Evolutionary conservation across 2,888 invertebrate genomes (phyloP), one percentile per base, ranked within the genome.

Genomic region (Pyrocoelia pectoralis): DNA sequence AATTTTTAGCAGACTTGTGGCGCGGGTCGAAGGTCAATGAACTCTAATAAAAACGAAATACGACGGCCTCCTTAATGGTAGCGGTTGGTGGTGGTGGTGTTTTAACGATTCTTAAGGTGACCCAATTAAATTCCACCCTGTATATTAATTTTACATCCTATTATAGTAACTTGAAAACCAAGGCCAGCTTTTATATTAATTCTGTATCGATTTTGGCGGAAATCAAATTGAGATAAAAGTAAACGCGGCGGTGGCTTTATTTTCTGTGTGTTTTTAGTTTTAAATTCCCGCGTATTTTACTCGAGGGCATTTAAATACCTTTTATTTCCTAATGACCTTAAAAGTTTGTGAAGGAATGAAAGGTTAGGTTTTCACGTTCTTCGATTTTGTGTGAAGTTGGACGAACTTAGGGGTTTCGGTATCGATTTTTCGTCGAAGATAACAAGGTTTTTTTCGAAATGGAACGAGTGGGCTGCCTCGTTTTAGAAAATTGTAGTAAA

Each of bases 21-120:
- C 67, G 58, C n/a, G n/a, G 68, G 66, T 67, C 65, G 67, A 66
- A 65, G 67, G 55, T 67, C 62, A 56, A 55, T 56, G 69, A 70
- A 69, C 68, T 60, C 41, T 33, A 38, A 43, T 56, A 40, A 48
- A 41, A 41, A 56, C 41, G 41, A 43, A 15, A 43, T 13, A 15
- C 66, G 57, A 65, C 60, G 65, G 50, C 61, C 54, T 54, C 59
- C 8, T 24, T 43, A 66, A 59, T 64, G 43, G 62, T 57, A n/a
- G n/a, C n/a, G n/a, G n/a, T n/a, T n/a, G n/a, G n/a, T n/a, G n/a
- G n/a, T n/a, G n/a, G n/a, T n/a, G n/a, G n/a, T n/a, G n/a, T n/a
- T n/a, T n/a, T n/a, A n/a, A n/a, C n/a, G n/a, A n/a, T n/a, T n/a
- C n/a, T n/a, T n/a, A n/a, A 64, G 69, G 62, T 75, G 75, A 76